A percentile compares a stretch with the other conserved stretches of the same genome.
Conservation (phyloP, 1,140 invertebrate genomes). For the Drosophila bipectinata region DNA sequence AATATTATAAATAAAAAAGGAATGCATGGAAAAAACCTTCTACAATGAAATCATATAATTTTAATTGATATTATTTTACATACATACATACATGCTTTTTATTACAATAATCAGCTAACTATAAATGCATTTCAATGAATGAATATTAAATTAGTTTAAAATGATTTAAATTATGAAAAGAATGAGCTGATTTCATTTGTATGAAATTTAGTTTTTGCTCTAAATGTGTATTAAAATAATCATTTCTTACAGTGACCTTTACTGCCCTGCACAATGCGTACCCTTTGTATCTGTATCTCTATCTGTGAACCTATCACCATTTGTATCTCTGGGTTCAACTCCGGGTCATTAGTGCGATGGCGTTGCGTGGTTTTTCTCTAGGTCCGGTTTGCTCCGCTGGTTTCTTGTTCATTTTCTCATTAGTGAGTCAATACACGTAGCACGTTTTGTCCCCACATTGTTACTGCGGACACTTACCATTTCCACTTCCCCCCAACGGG, state of each 20-base stretch:
- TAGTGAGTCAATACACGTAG: conserved; percentile 75
- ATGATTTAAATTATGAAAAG: neutral
- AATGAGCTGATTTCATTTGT: no score
- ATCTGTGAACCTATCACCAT: conserved; percentile 26
- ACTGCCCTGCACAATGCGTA: neutral
- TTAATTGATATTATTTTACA: neutral
- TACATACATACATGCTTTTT: neutral
- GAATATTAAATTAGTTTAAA: neutral
- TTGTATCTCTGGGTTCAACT: conserved; percentile 52
- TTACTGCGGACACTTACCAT: conserved; percentile 40
- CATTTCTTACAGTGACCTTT: conserved; percentile 8
- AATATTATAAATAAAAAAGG: neutral
- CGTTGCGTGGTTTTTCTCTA: conserved; percentile 38
- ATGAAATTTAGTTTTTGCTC: no score
- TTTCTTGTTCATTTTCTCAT: conserved; percentile 69
- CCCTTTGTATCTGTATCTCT: conserved; percentile 16
- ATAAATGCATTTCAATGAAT: neutral
- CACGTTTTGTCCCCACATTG: conserved; percentile 70
- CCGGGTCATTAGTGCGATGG: conserved; percentile 66
- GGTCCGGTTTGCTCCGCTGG: conserved; percentile 10
- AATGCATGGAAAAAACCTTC: neutral
- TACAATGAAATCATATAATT: neutral
- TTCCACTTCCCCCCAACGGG: conserved; percentile 2
- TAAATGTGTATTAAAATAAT: neutral
- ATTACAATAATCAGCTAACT: neutral